Percentiles rank a stretch among this genome's conserved stretches.
Conservation (phyloP, 1,140 invertebrate species). For the Meloidogyne chitwoodi region DNA sequence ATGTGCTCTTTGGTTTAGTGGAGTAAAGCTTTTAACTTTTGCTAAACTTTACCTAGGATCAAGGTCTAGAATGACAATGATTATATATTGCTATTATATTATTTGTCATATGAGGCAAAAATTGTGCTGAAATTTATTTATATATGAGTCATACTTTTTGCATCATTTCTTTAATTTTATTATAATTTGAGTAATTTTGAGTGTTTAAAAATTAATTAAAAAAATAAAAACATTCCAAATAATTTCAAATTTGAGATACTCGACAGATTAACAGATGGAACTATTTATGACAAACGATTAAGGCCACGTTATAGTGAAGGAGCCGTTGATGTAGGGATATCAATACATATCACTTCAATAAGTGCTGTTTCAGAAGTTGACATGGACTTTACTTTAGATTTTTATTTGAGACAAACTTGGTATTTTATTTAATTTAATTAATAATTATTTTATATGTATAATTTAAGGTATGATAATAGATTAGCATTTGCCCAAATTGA, state of each 20-base stretch:
- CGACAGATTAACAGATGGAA: conserved; percentile 43
- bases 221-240: too few species aligned
- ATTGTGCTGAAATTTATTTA: background rate
- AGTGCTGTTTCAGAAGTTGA: conserved; percentile 66
- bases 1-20: too few species aligned
- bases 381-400: conserved; percentile 45
- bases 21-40: too few species aligned
- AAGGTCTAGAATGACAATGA: background rate
- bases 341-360: conserved; percentile 55
- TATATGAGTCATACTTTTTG: background rate
- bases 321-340: conserved; percentile 58
- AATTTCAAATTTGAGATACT: conserved; percentile 32
- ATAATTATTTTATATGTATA: background rate
- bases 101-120: background rate
- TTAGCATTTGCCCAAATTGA: conserved; percentile 78
- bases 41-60: background rate
- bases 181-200: too few species aligned
- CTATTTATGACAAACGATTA: conserved; percentile 88
- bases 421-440: background rate
- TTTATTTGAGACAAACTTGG: conserved; percentile 80
- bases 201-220: too few species aligned
- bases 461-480: conserved; percentile 82
- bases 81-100: background rate
- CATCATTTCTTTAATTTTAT: background rate
- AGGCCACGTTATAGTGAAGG: conserved; percentile 92